Base-by-base conservation (phyloP, 2,888 invertebrate genomes). In the Diplolepis rosae region DNA sequence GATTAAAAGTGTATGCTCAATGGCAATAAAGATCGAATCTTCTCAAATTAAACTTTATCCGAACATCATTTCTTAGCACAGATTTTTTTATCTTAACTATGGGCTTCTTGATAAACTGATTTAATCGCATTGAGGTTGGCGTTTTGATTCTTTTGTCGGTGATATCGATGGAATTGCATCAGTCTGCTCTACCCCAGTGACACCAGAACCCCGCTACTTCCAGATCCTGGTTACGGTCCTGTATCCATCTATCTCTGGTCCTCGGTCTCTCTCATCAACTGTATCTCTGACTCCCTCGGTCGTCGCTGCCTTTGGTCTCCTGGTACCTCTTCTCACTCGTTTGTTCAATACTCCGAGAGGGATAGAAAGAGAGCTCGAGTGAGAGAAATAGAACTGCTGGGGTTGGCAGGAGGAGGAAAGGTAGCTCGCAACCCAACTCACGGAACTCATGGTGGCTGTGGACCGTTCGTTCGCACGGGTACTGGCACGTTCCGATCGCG, bases 311-410 rank as follows among this genome's bases (percentile, higher is more conserved):
- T 80, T 72, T 80, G 79, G 78, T 82, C 80, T 82, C 77, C 79
- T 81, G 80, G 81, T 79, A 80, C 79, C 82, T 80, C 80, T 80
- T 77, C 80, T 82, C 82, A 80, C 78, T 84, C 84, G 83, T 80
- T 84, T 86, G 86, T 86, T 86, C 86, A 85, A 86, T 86, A 86
- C 85, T 85, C 81, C 76, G 83, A 82, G 81, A 80, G 80, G 76
- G 79, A 76, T 72, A 77, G 76, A 72, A 76, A 54, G 45, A 28
- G 66, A 18, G 30, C 78, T 77, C 79, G 82, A 66, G 66, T 52
- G 52, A 42, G 52, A 70, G 65, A 52, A 30, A 65, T 51, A 42
- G 51, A 24, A 11, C 28, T 52, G 65, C 4, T 18, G 65, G 39
- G 28, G 30, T 56, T 52, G 22, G 30, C 30, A 18, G 11, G 50